Evolutionary conservation across 2,113 vertebrate species (phyloP), one percentile per base, ranked within the genome.

Genomic region (Cheilinus undulatus): DNA sequence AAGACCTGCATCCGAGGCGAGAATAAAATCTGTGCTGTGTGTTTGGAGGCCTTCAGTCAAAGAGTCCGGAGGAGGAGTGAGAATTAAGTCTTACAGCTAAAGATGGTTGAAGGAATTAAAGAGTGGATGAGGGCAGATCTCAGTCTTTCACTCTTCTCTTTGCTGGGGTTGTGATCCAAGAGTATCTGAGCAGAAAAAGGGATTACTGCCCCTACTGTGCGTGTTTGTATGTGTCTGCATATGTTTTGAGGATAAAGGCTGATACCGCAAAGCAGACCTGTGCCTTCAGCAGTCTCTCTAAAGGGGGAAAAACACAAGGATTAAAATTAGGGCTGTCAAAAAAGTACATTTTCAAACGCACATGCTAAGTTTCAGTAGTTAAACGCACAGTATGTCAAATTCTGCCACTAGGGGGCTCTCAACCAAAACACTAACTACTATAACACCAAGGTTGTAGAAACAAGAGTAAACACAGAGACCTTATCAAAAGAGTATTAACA

Each of bases 21-120:
- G 83, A 85, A 71, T 40, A 42, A 81, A 85, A 81, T 86, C 79
- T 86, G 77, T 82, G 74, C 87, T 80, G 80, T 73, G 68, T 70
- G 76, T 75, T 80, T 72, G 42, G 73, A 86, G 70, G 69, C 81
- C 80, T 66, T 64, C 15, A 80, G 78, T 81, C 69, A 82, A 73
- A 90, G 65, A 64, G 53, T 72, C 69, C 61, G 69, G 78, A 78
- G 65, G 54, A 80, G 82, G 80, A 74, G 64, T 67, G 53, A 49
- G 81, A 88, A 83, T 78, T 76, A 86, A 85, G 74, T 81, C 64
- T 28, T 48, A 52, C 36, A 73, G 83, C 64, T 75, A 54, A 46
- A 83, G 88, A 86, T 40, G 60, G 66, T 54, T 61, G 68, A 76
- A 80, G 73, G 82, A 89, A 84, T 90, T 86, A 88, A 87, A 84